Evolutionary conservation across 92 coral and sea anemone genomes (phyloP), one percentile per base, ranked within the genome.

Genomic region (Zoanthus gigantus): DNA sequence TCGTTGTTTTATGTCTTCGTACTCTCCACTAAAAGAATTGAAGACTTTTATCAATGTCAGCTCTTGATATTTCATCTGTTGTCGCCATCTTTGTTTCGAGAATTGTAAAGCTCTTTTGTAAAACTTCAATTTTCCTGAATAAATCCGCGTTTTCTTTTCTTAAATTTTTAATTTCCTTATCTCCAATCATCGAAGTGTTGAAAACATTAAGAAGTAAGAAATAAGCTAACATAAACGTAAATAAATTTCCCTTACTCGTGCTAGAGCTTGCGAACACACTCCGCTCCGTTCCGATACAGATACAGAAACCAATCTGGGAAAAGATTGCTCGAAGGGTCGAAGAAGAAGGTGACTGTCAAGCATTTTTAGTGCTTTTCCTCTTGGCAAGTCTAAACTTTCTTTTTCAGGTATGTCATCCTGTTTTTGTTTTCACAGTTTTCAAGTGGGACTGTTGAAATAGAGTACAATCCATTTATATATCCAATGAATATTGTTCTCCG

Each of bases 41-140:
- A 9, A 81, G 56, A 45, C 74, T 81, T 81, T 63, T 58, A 30
- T 81, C 73, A 47, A 63, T 75, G 37, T 81, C 86, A 23, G 23
- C 23, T 23, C 23, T 23, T 23, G 23, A 23, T 23, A 23, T 23
- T 32, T 46, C 56, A 15, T 81, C 72, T 37, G 30, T 11, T 16
- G 87, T 46, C 87, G 77, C 87, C 78, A 83, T 83, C 87, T 83
- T 83, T 68, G 87, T 45, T 65, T 48, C 71, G 61, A 83, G 78
- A 46, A 65, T 69, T 17, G 72, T 32, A 32, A 66, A 6, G n/a
- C 18, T 32, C 18, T 66, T 66, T 32, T 66, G 2, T n/a, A 66
- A 32, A 66, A 29, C 48, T 73, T 72, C 75, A 75, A 81, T 81
- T 61, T 81, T 60, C 30, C 61, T 81, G 13, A 81, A 81, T 71